Conservation (phyloP, 2,888 invertebrate genomes). For the Eristalis intricaria region DNA sequence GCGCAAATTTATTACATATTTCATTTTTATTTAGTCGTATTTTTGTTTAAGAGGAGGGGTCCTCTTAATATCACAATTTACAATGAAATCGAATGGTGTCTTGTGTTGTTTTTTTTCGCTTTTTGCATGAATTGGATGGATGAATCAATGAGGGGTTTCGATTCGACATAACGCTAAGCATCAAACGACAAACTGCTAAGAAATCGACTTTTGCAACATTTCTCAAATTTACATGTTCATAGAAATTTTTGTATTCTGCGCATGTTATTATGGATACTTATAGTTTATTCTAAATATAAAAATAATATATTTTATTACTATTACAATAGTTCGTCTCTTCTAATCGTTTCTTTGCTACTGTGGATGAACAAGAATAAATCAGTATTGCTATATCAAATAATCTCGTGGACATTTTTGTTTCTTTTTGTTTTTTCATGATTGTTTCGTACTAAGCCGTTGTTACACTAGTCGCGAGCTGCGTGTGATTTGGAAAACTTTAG, state of each 20-base stretch:
- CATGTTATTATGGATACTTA: conserved; percentile 20
- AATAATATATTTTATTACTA: conserved; percentile 53
- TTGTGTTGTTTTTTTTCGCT: not conserved
- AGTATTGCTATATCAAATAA: conserved; percentile 56
- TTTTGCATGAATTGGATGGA: conserved; percentile 25
- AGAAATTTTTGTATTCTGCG: not conserved
- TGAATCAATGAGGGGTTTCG: conserved; percentile 5
- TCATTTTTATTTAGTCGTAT: conserved; percentile 37
- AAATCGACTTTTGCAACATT: conserved; percentile 33
- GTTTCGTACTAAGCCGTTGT: conserved; percentile 28
- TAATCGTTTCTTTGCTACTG: conserved; percentile 18
- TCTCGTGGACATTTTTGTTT: conserved; percentile 38
- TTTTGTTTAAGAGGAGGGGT: conserved; percentile 28
- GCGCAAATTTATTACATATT: not conserved
- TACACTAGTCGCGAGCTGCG: conserved; percentile 7
- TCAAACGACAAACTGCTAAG: not conserved
- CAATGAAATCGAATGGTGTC: conserved; percentile 59
- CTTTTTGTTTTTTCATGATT: conserved; percentile 39
- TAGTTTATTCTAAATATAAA: conserved; percentile 42
- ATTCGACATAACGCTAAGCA: conserved; percentile 6
- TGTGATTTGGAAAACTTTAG: not conserved
- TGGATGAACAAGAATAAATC: not conserved
- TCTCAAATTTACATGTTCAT: conserved; percentile 1
- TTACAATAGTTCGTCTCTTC: conserved; percentile 46
- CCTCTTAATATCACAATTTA: conserved; percentile 65